Evolutionary conservation across 2,888 invertebrate species (phyloP), one percentile per base, ranked within the genome.

Genomic region (Falcaria lacertinaria): DNA sequence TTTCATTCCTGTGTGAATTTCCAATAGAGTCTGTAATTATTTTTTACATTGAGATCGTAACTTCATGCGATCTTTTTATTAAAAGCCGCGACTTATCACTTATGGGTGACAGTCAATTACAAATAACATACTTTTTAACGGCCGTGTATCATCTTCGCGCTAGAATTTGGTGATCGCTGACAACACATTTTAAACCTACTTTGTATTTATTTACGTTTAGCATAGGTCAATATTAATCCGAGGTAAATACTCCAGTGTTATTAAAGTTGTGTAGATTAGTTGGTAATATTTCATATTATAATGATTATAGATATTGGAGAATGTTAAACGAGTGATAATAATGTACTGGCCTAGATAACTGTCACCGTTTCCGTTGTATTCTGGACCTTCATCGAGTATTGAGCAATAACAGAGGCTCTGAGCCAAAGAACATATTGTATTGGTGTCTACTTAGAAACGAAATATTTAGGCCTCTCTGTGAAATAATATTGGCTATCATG

Each of bases 91-190:
- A 78, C 82, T 81, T 79, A 84, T 85, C 84, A 80, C 82, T 74
- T 66, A 71, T 65, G 60, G 56, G 75, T 79, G 81, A 78, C 76
- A 67, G 86, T 87, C 85, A 87, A 84, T 88, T 85, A 87, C 59
- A 53, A 50, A 57, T 60, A 58, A 55, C 47, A 48, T n/a, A n/a
- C 54, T 48, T 44, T 48, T 49, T 46, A 64, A 74, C 71, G 74
- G 72, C 69, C 72, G 58, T 62, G 41, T 60, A 14, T 22, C 2
- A 37, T 22, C 37, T 47, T 53, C 43, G 47, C 50, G 19, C 13
- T 45, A 43, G 45, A 47, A 34, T 42, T 52, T 51, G 54, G 45
- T 51, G 53, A 52, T 61, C 52, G 53, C 79, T 83, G 80, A 67
- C 79, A 81, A 79, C 80, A 79, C 75, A 66, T 47, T 47, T 44